Conservation (phyloP, 2,797 vertebrate species). For the Takifugu rubripes region DNA sequence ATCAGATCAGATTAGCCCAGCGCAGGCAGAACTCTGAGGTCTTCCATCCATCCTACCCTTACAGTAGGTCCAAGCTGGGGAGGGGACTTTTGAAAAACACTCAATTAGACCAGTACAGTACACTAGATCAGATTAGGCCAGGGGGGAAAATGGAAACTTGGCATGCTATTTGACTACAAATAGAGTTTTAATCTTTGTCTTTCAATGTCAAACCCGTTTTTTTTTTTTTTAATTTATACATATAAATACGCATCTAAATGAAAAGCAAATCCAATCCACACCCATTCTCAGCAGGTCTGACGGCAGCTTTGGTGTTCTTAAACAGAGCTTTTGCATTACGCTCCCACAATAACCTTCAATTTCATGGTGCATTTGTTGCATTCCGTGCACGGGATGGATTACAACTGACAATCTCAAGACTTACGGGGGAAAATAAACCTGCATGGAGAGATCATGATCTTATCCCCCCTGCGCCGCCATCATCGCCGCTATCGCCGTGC, state of each 20-base stretch:
- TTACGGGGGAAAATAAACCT: constrained; percentile 62
- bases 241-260: neutral
- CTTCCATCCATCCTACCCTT: constrained; percentile 42
- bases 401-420: constrained; percentile 73
- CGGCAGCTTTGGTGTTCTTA: constrained; percentile 57
- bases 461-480: neutral
- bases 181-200: too few relatives aligned
- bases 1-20: constrained; percentile 91
- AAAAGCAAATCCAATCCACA: constrained; percentile 11
- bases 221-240: too few relatives aligned
- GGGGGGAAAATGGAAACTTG: neutral
- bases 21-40: constrained; percentile 73
- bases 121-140: constrained; percentile 13
- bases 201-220: too few relatives aligned
- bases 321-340: constrained; percentile 62
- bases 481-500: constrained; percentile 33
- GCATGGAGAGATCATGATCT: constrained; percentile 67
- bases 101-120: constrained; percentile 17
- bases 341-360: constrained; percentile 77
- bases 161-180: too few relatives aligned
- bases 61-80: constrained; percentile 15
- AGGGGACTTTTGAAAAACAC: constrained; percentile 30
- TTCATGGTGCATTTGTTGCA: constrained; percentile 82
- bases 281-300: neutral
- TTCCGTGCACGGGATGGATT: constrained; percentile 73